These are phyloP conservation scores for Mya arenaria DNA, from an alignment of 1,140 invertebrate species.

Conservation along the genomic window DNA sequence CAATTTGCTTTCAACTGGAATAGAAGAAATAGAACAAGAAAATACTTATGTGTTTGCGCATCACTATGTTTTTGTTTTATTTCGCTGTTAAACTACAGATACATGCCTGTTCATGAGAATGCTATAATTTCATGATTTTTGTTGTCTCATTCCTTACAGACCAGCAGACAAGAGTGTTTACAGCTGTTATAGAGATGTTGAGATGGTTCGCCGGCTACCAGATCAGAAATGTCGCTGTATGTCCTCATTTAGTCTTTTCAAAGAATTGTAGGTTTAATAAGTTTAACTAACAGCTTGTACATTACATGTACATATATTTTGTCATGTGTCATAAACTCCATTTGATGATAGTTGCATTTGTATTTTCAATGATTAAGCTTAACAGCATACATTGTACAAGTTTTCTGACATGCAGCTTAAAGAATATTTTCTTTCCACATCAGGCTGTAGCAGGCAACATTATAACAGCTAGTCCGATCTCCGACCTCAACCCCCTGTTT, in stretches of 20 bases:
- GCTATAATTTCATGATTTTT: neutral
- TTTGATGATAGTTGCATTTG: no score
- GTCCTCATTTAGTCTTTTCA: no score
- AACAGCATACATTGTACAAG: no score
- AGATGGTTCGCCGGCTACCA: slow-evolving; percentile 97
- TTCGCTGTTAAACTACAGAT: neutral
- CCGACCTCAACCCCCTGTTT: slow-evolving; percentile 96
- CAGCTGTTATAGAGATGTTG: slow-evolving; percentile 91
- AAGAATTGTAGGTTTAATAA: no score
- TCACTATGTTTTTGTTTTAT: neutral
- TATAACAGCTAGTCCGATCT: slow-evolving; percentile 97
- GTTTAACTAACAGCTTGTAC: no score
- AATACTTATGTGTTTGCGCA: neutral
- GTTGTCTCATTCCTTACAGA: slow-evolving; percentile 78
- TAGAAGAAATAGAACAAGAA: neutral
- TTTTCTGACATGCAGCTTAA: no score
- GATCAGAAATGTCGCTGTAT: slow-evolving; percentile 91
- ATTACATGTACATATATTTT: no score
- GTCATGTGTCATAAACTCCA: no score
- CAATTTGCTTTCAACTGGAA: no score
- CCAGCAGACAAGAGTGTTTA: slow-evolving; percentile 86
- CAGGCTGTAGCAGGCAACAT: slow-evolving; percentile 94
- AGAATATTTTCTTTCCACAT: slow-evolving; percentile 56
- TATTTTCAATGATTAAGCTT: no score
- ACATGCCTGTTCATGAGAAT: neutral